Percentiles rank a stretch among this genome's conserved stretches.
Evolutionary conservation across 1,140 invertebrate species (phyloP).

Genomic region (Drosophila jambulina): DNA sequence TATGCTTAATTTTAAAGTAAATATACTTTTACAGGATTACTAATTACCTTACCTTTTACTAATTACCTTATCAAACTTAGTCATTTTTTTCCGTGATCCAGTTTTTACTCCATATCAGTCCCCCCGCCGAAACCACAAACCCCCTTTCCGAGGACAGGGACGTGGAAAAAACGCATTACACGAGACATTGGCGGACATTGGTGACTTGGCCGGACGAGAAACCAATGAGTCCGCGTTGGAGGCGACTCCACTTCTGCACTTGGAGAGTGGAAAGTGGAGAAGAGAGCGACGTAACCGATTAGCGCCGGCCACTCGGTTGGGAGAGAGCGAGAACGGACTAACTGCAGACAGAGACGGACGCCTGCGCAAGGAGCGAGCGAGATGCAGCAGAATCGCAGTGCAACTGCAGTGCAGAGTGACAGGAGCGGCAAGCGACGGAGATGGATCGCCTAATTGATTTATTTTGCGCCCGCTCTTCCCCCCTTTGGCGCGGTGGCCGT

Average conservation of each 20-base stretch:
- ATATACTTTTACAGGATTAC: background rate
- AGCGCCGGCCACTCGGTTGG: conserved; percentile 1
- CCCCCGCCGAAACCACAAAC: background rate
- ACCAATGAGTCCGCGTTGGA: conserved; percentile 58
- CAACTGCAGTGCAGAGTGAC: conserved; percentile 36
- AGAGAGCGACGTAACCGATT: conserved; percentile 37
- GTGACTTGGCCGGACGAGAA: conserved; percentile 54
- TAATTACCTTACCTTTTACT: background rate
- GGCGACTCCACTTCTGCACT: conserved; percentile 25
- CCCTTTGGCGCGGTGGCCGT: conserved; percentile 8
- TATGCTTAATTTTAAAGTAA: background rate
- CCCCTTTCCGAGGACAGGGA: background rate
- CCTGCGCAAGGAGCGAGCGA: conserved; percentile 21
- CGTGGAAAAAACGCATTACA: conserved; percentile 69
- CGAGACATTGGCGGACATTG: conserved; percentile 39
- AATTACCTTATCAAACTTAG: background rate
- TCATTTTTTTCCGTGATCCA: conserved; percentile 19
- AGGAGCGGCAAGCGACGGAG: conserved; percentile 32
- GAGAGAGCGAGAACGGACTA: background rate
- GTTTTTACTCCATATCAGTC: background rate
- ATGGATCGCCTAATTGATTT: conserved; percentile 71
- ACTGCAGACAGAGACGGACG: background rate
- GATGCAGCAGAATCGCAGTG: conserved; percentile 21
- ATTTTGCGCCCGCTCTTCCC: conserved; percentile 45
- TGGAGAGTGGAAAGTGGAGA: conserved; percentile 18